Percentiles rank a stretch among this genome's conserved stretches.
Evolutionary conservation across 1,140 invertebrate genomes (phyloP).

Genomic region (Bombus confusus): DNA sequence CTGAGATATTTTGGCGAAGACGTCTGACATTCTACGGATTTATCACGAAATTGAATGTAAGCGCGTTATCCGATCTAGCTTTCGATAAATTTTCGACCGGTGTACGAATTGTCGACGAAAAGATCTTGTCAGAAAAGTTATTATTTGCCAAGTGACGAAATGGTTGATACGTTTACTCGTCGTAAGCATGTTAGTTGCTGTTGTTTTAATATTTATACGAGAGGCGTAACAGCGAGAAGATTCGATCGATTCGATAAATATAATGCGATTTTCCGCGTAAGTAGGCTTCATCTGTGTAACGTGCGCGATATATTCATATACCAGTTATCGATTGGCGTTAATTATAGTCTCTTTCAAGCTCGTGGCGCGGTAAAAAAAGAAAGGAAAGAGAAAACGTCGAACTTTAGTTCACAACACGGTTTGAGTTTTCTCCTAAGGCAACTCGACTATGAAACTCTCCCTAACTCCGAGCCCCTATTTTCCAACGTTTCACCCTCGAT

Average conservation of each 20-base stretch:
- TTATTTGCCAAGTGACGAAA: too few species aligned
- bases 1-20: too few species aligned
- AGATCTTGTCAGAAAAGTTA: too few species aligned
- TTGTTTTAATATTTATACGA: not conserved
- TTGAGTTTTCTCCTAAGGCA: not conserved
- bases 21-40: too few species aligned
- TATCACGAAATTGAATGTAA: too few species aligned
- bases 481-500: constrained; percentile 10
- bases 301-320: constrained; percentile 5
- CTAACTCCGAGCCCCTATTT: constrained; percentile 1
- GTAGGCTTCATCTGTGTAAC: not conserved
- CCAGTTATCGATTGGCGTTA: constrained; percentile 24
- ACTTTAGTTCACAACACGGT: not conserved
- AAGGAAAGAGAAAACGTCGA: not conserved
- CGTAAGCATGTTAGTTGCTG: too few species aligned
- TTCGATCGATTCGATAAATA: not conserved
- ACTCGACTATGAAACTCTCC: constrained; percentile 10
- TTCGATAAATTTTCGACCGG: too few species aligned
- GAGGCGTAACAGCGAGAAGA: not conserved
- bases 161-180: too few species aligned
- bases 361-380: constrained; percentile 10
- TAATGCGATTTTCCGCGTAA: not conserved
- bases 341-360: constrained; percentile 4
- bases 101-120: too few species aligned
- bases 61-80: too few species aligned